Evolutionary conservation across 2,797 vertebrate species (phyloP).

Genomic region (Spondyliosoma cantharus): DNA sequence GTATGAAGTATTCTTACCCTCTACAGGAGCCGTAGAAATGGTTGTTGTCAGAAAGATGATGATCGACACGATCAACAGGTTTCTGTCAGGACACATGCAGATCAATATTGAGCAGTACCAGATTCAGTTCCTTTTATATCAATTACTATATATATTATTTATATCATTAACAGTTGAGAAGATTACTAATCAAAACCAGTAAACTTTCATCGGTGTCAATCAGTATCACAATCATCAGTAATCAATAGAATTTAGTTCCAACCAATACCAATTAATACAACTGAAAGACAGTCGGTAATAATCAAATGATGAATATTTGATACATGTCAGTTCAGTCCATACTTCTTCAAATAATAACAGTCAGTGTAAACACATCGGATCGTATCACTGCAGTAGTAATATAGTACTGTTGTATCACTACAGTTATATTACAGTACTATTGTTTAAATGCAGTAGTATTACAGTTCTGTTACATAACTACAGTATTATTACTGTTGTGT

Average conservation of each 20-base stretch:
- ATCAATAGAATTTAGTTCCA: not conserved
- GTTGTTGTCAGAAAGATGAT: conserved; percentile 73
- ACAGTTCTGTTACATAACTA: too few relatives aligned
- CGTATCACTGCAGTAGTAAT: too few relatives aligned
- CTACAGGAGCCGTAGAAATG: conserved; percentile 79
- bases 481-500: not conserved
- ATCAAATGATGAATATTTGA: not conserved
- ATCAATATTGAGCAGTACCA: conserved; percentile 5
- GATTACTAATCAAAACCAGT: not conserved
- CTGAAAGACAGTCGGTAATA: not conserved
- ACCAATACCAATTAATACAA: not conserved
- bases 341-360: not conserved
- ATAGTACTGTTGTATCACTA: too few relatives aligned
- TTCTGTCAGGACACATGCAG: conserved; percentile 69
- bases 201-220: not conserved
- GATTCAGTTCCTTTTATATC: too few relatives aligned
- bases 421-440: too few relatives aligned
- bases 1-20: conserved; percentile 70
- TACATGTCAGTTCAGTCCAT: not conserved
- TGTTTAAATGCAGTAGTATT: too few relatives aligned
- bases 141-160: too few relatives aligned
- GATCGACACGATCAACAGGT: conserved; percentile 76
- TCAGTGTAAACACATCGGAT: not conserved
- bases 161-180: not conserved
- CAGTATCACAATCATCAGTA: not conserved